Base-by-base conservation (phyloP, 2,888 invertebrate genomes). In the Caenorhabditis panamensis region DNA sequence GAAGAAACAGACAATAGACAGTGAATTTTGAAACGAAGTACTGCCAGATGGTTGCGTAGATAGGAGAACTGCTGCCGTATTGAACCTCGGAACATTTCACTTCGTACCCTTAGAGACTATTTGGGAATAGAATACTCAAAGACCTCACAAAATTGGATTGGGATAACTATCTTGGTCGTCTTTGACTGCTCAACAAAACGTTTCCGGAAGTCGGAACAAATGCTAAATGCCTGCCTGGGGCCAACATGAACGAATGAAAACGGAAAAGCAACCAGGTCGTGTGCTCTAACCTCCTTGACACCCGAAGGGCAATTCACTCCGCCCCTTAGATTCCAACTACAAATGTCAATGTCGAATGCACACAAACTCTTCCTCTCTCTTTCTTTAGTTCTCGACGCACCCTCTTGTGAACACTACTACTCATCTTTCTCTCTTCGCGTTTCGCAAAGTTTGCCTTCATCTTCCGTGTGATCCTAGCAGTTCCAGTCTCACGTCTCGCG, bases 271-370 rank as follows among this genome's bases (percentile, higher is more conserved):
- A n/a, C 49, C 72, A 64, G 64, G 63, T 64, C 72, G 62, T 37
- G 61, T 59, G 61, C 63, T 75, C 75, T 75, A 75, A 75, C 75
- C 75, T 66, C 66, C 59, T 73, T 73, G 73, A 73, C 73, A 73
- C 73, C 63, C 64, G 59, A 47, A 64, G 75, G 66, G 75, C 64
- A 61, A 51, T 44, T 66, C 53, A 22, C 66, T 66, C 66, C 75
- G 28, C 75, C 73, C 56, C 20, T 69, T 71, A 18, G 41, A 63
- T 71, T 61, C 54, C 63, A 66, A 59, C 73, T 66, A 66, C 75
- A 75, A 75, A 75, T 75, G 75, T 75, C 75, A 66, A 61, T 66
- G 51, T 53, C 61, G 54, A 73, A 66, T 67, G 66, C 61, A 75
- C 75, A 66, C 75, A 64, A 28, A 58, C 24, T 58, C 36, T 58